These are phyloP conservation scores for Carabus problematicus DNA, from an alignment of 2,888 invertebrate genomes.

Conservation along the genomic window DNA sequence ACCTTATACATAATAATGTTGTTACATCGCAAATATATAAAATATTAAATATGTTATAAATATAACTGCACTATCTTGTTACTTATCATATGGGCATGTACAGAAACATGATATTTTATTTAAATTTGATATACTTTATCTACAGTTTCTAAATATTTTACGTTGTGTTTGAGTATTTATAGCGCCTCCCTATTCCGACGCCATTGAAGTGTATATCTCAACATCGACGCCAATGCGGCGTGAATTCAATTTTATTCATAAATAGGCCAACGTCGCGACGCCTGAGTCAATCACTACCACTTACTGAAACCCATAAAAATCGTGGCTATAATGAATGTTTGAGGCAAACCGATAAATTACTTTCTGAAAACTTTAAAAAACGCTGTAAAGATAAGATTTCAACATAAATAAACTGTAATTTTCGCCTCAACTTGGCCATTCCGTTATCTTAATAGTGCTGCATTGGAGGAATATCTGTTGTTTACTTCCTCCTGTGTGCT, in stretches of 20 bases:
- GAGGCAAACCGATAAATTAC: constrained; percentile 23
- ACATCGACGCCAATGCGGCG: not conserved
- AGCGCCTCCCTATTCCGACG: not conserved
- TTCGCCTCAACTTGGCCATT: constrained; percentile 47
- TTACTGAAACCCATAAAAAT: constrained; percentile 34
- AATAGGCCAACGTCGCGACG: constrained; percentile 13
- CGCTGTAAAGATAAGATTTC: constrained; percentile 51
- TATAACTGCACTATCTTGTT: no score
- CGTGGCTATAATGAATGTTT: constrained; percentile 21
- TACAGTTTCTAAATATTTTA: not conserved
- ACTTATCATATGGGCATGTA: no score
- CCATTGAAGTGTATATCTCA: constrained; percentile 9
- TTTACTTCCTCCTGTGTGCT: constrained; percentile 37
- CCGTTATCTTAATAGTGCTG: constrained; percentile 50
- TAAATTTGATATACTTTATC: no score
- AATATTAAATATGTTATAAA: no score
- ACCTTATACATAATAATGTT: no score
- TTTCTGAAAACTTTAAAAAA: constrained; percentile 40
- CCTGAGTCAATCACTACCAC: constrained; percentile 27
- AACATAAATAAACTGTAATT: constrained; percentile 39
- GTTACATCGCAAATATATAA: no score
- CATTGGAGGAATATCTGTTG: constrained; percentile 48
- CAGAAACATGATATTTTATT: no score
- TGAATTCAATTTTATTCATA: constrained; percentile 35
- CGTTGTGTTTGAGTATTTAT: constrained; percentile 5